Percentiles rank a stretch among this genome's conserved stretches.
Evolutionary conservation across 2,888 invertebrate species (phyloP).

Genomic region (Ornithoptera alexandrae): DNA sequence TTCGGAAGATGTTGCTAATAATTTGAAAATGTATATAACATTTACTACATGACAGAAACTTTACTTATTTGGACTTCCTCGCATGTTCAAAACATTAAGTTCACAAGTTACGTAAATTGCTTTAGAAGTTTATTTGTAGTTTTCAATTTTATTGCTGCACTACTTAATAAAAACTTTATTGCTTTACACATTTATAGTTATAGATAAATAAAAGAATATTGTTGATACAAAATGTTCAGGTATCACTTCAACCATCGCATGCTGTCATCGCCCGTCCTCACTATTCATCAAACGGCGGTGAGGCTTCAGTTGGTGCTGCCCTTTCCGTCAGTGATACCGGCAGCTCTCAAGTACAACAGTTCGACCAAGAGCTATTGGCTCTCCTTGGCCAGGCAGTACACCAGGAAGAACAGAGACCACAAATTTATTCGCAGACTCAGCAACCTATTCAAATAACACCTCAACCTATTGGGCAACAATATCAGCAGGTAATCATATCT

Average conservation of each 20-base stretch:
- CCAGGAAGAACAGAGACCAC: constrained; percentile 53
- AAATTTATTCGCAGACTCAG: constrained; percentile 47
- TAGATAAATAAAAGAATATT: no score
- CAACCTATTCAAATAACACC: constrained; percentile 39
- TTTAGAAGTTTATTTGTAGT: neutral
- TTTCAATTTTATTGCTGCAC: no score
- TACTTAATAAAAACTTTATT: no score
- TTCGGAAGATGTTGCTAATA: neutral
- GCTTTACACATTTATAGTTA: no score
- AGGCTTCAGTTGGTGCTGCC: constrained; percentile 73
- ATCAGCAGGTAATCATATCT: constrained; percentile 47
- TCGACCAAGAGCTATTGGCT: constrained; percentile 62
- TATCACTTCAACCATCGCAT: constrained; percentile 65
- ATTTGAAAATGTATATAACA: neutral
- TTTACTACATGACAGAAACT: neutral
- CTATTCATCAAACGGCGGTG: constrained; percentile 65
- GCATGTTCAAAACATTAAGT: neutral
- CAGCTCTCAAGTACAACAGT: constrained; percentile 46
- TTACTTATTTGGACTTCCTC: neutral
- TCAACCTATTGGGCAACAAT: constrained; percentile 39
- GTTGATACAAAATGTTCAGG: constrained; percentile 40
- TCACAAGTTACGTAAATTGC: neutral
- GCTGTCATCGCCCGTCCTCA: constrained; percentile 70
- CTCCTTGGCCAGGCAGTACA: constrained; percentile 57
- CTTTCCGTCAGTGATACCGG: constrained; percentile 68